Base-by-base conservation (phyloP, 2,113 vertebrate genomes). In the Mus pahari region DNA sequence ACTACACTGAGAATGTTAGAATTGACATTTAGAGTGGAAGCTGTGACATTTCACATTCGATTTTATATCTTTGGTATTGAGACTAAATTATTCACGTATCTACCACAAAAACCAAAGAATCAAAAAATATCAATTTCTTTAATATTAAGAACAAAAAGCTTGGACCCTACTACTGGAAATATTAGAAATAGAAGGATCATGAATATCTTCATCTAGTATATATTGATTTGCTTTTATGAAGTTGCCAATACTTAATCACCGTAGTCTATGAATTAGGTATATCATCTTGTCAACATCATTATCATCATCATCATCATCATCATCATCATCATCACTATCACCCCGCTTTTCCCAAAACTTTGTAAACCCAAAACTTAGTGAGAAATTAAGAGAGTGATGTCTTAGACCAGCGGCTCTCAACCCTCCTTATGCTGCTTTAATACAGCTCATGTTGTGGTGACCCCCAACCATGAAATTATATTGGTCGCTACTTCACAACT, bases 221-320 rank as follows among this genome's bases (percentile, higher is more conserved):
- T 48, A 88, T 1, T 91, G 45, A 95, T 62, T 96, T 81, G 39
- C 71, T 82, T 24, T 91, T 71, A 94, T 36, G 39, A 92, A 66
- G 14, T n/a, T 31, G 17, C 8, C 53, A 64, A 22, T 14, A 95
- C 36, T 92, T 36, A 79, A 77, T 89, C 71, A 95, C 13, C 33
- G 71, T 1, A 1, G n/a, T 3, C 70, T 87, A 68, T 28, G 31
- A 86, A 93, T 88, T 8, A 45, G 53, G 20, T 62, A 73, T 31
- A 14, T 53, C 50, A n/a, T 81, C 20, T 5, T 33, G 77, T 28
- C 75, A 83, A 3, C 10, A 45, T 31, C 11, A 55, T 39, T 14
- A 77, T 53, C 14, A 36, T 79, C 28, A 33, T 33, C 39, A 86
- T 24, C 28, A 20, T 33, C 39, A 86, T 24, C 20, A 48, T 24